Conservation (phyloP, 1,140 invertebrate species). For the Camponotus pennsylvanicus region DNA sequence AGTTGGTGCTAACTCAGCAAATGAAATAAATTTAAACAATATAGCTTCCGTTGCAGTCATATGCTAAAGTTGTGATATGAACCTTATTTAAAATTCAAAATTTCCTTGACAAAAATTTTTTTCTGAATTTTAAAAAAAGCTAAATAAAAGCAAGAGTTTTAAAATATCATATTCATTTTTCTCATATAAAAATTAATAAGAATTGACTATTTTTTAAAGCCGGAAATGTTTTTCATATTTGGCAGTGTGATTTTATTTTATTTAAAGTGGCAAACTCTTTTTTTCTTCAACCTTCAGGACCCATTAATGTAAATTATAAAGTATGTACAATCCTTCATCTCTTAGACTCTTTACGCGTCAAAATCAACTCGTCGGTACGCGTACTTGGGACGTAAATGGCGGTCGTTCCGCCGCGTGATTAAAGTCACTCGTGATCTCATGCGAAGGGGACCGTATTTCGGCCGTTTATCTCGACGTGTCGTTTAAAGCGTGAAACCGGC, state of each 20-base stretch:
- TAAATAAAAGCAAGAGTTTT: too few species aligned
- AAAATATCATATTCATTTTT: too few species aligned
- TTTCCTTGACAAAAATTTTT: too few species aligned
- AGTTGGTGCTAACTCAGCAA: too few species aligned
- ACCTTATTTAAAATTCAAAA: too few species aligned
- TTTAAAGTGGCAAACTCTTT: not conserved
- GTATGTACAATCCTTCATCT: not conserved
- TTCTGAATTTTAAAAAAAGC: too few species aligned
- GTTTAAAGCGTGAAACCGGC: constrained; percentile 71
- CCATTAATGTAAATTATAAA: not conserved
- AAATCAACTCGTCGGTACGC: not conserved
- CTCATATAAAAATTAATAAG: too few species aligned
- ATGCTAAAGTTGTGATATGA: too few species aligned
- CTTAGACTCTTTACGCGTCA: not conserved
- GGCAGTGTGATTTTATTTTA: not conserved
- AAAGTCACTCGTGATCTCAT: constrained; percentile 53
- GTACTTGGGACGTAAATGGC: not conserved
- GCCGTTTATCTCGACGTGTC: constrained; percentile 67
- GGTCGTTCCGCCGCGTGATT: constrained; percentile 42
- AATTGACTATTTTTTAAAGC: too few species aligned
- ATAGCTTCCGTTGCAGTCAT: too few species aligned
- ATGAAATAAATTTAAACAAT: too few species aligned
- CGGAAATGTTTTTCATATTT: too few species aligned
- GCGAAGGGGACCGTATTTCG: constrained; percentile 41
- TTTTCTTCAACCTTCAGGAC: not conserved